Evolutionary conservation across 2,797 vertebrate species (phyloP), one percentile per base, ranked within the genome.

Genomic region (Apogon hyalosoma): DNA sequence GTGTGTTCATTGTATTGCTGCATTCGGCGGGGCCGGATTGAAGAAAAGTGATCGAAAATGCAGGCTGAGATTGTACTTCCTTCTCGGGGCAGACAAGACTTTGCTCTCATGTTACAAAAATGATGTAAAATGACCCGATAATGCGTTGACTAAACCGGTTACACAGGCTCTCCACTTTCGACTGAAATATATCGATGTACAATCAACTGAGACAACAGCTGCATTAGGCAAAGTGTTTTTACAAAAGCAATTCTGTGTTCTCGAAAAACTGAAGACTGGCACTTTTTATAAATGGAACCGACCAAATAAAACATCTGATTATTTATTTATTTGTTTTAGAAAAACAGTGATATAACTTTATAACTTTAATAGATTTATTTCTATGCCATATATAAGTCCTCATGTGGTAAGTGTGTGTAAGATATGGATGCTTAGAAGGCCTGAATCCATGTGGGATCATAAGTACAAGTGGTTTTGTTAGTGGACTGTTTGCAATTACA

Each of bases 101-200:
- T 88, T 86, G 93, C 90, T 93, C 95, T 97, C 95, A 90, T 92
- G 79, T 98, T 97, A 96, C 95, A 80, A 87, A 93, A 93, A 88
- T 60, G 67, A 88, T 96, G 97, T 97, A 99, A 99, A 92, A 87
- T 87, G 96, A 99, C 94, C 94, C 93, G 86, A 87, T 88, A 92
- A 94, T 92, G 91, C 89, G 88, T 91, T 84, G 93, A 21, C 11
- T 93, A 92, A 95, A 93, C 92, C 80, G 86, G 93, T 94, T 94
- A 95, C 70, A 72, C 89, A 40, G 87, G 88, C 81, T 75, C 87
- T 84, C 90, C 84, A 84, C 88, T 94, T 84, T 90, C 50, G 51
- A 70, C 84, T 80, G 79, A 82, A 84, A 90, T 85, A 80, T 79
- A 88, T 90, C 86, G 89, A 87, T 40, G 48, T 77, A 43, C 75